Evolutionary conservation across 2,113 vertebrate genomes (phyloP).

Genomic region (Formicarius rufipectus): DNA sequence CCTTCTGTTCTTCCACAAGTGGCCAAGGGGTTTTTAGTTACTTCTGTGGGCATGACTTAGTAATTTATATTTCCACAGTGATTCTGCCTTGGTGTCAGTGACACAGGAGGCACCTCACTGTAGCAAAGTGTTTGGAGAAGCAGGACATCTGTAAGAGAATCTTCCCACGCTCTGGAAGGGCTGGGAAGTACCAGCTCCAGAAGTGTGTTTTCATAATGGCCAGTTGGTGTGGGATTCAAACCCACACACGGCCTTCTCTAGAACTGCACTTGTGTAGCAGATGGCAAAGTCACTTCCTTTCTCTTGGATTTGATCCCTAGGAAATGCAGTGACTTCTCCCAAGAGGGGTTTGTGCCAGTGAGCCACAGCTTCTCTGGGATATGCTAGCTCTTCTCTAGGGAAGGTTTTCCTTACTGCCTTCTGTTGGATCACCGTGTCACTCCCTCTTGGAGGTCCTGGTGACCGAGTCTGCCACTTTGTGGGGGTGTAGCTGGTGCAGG

Average conservation of each 20-base stretch:
- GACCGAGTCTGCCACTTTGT: rapidly evolving
- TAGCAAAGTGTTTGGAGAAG: background rate
- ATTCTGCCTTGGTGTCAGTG: background rate
- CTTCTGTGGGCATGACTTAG: background rate
- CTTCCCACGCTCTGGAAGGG: background rate
- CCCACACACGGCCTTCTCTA: rapidly evolving
- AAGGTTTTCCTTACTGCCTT: background rate
- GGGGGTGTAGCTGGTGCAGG: background rate
- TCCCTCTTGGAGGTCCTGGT: background rate
- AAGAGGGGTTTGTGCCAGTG: background rate
- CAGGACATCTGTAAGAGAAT: background rate
- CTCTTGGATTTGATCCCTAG: background rate
- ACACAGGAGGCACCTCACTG: background rate
- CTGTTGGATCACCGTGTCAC: background rate
- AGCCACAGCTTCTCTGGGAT: background rate
- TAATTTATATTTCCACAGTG: background rate
- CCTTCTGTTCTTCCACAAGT: background rate
- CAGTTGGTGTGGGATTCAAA: background rate
- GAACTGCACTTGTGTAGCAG: background rate
- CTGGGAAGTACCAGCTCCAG: background rate
- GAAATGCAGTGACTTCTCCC: background rate
- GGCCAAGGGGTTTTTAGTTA: background rate
- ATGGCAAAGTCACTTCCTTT: background rate
- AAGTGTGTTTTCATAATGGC: background rate
- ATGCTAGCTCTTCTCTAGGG: background rate